Percentiles rank a stretch among this genome's conserved stretches.
Conservation (phyloP, 2,797 vertebrate species). For the Alca torda region DNA sequence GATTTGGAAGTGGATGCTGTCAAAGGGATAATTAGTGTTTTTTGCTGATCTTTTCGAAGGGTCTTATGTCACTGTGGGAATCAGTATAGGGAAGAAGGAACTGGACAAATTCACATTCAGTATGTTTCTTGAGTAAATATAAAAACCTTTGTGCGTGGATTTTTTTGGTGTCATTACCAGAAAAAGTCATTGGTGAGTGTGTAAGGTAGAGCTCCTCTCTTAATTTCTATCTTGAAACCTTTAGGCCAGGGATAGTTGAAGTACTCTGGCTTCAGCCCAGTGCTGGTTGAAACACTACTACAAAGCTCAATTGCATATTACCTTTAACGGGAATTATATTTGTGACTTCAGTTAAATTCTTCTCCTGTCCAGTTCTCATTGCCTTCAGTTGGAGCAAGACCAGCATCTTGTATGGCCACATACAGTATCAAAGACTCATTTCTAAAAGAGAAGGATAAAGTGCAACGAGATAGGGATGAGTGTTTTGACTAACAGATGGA, state of each 20-base stretch:
- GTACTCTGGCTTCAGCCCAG: neutral
- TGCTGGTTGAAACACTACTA: neutral
- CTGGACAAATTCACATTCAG: neutral
- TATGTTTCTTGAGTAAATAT: neutral
- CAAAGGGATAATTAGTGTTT: neutral
- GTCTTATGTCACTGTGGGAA: neutral
- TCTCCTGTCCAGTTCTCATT: neutral
- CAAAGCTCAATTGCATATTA: neutral
- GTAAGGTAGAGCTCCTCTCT: neutral
- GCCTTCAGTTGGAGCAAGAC: neutral
- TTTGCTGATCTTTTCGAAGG: neutral
- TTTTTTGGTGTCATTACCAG: neutral
- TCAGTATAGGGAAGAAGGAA: neutral
- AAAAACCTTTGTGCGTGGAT: neutral
- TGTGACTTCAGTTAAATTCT: neutral
- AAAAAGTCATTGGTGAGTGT: neutral
- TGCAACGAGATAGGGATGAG: neutral
- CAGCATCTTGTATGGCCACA: neutral
- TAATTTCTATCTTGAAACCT: neutral
- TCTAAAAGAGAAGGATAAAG: neutral
- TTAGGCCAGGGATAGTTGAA: neutral
- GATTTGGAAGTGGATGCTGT: neutral
- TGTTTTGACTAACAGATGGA: neutral
- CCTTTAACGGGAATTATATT: neutral
- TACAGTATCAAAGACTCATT: neutral